Conservation (phyloP, 2,888 invertebrate species). For the Conomelus anceps region DNA sequence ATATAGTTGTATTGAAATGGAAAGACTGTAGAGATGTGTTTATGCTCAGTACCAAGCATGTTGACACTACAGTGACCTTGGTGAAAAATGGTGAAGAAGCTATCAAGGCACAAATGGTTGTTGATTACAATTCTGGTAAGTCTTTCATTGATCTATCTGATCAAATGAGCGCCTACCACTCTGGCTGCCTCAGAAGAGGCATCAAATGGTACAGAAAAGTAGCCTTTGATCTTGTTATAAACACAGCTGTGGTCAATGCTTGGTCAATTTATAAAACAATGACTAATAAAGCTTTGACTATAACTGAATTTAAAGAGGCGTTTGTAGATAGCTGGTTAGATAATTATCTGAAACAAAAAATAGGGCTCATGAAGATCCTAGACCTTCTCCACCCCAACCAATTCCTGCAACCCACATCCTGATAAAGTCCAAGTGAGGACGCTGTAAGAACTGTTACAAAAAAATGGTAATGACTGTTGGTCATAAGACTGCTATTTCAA, state of each 20-base stretch:
- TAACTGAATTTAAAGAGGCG: not conserved
- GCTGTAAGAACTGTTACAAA: not conserved
- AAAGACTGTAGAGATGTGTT: constrained; percentile 27
- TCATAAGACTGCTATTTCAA: not conserved
- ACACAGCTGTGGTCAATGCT: constrained; percentile 10
- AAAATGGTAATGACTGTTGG: not conserved
- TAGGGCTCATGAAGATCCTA: not conserved
- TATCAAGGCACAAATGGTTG: constrained; percentile 34
- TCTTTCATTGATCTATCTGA: constrained; percentile 37
- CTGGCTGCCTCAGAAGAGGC: constrained; percentile 31
- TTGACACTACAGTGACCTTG: not conserved
- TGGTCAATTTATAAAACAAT: not conserved
- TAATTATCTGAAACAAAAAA: too few species aligned
- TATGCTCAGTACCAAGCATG: constrained; percentile 26
- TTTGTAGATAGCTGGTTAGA: not conserved
- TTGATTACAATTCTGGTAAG: constrained; percentile 37
- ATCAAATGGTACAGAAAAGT: constrained; percentile 31
- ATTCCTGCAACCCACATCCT: not conserved
- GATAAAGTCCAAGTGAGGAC: not conserved
- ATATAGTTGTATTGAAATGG: constrained; percentile 26
- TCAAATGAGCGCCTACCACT: too few species aligned
- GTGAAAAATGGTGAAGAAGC: not conserved
- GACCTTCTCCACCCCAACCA: not conserved
- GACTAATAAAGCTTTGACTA: not conserved
- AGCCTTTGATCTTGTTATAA: constrained; percentile 19